phyloP scores from a whole-genome alignment of 2,797 vertebrate species.

The Leptodon cayanensis region DNA sequence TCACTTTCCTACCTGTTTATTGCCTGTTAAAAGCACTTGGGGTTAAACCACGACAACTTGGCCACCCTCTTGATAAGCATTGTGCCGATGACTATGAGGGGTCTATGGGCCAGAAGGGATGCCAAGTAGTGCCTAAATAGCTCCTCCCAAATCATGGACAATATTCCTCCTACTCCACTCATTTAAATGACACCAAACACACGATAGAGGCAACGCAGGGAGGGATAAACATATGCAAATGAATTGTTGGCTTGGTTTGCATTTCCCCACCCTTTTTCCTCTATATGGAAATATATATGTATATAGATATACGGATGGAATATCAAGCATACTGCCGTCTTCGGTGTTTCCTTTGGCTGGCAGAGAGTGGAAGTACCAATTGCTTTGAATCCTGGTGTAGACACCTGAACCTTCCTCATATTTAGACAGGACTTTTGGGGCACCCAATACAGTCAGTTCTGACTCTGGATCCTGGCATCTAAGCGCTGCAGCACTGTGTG shows the following conservation, averaged over 20 bases:
- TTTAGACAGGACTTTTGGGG: background rate
- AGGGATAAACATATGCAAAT: background rate
- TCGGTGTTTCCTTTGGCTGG: background rate
- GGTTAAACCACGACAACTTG: background rate
- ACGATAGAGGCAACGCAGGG: accelerated
- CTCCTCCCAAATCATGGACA: background rate
- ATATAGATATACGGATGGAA: background rate
- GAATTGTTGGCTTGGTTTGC: background rate
- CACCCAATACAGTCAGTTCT: background rate
- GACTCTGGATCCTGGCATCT: background rate
- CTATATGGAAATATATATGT: background rate
- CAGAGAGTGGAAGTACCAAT: background rate
- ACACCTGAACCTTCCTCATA: background rate
- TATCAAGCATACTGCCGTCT: background rate
- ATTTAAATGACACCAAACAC: background rate
- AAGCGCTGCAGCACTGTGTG: background rate
- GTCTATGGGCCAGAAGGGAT: background rate
- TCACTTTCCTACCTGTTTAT: background rate
- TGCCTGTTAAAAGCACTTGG: background rate
- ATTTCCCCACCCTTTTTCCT: background rate
- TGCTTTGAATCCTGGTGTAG: background rate
- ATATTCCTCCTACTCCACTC: background rate
- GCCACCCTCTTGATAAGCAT: background rate
- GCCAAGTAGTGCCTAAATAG: background rate
- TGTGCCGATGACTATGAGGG: background rate